Evolutionary conservation across 1,140 invertebrate species (phyloP).

Genomic region (Pomacea maculata): DNA sequence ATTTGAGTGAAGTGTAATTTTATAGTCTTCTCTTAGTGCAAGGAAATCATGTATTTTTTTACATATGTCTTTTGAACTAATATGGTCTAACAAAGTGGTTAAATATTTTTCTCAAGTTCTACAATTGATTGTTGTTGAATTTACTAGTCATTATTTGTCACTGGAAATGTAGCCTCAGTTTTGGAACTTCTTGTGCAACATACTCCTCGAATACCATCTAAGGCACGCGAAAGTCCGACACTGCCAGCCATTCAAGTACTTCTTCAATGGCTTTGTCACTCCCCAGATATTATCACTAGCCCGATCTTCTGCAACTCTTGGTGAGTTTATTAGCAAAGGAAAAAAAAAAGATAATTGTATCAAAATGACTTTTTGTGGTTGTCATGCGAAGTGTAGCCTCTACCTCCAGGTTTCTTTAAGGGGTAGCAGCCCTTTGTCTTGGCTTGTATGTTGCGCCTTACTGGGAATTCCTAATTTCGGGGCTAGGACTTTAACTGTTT

Average conservation of each 20-base stretch:
- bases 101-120: not conserved
- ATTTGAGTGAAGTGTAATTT: too few relatives aligned
- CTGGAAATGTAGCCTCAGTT: conserved; percentile 61
- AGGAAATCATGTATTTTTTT: not conserved
- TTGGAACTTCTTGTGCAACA: conserved; percentile 76
- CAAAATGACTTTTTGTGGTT: too few relatives aligned
- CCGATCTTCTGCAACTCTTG: conserved; percentile 73
- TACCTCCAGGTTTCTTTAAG: too few relatives aligned
- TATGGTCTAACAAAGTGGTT: not conserved
- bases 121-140: not conserved
- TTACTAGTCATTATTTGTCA: not conserved
- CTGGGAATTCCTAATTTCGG: too few relatives aligned
- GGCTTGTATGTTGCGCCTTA: too few relatives aligned
- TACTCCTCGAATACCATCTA: conserved; percentile 72
- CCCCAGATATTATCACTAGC: conserved; percentile 70
- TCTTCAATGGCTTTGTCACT: conserved; percentile 76
- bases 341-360: not conserved
- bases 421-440: too few relatives aligned
- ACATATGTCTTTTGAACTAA: not conserved
- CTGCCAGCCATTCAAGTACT: conserved; percentile 80
- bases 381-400: too few relatives aligned
- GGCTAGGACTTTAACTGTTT: too few relatives aligned
- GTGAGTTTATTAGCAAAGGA: conserved; percentile 47
- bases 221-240: conserved; percentile 73
- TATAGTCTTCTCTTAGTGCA: too few relatives aligned